phyloP scores from a whole-genome alignment of 1,140 invertebrate genomes.

The Aphelenchoides avenae region DNA sequence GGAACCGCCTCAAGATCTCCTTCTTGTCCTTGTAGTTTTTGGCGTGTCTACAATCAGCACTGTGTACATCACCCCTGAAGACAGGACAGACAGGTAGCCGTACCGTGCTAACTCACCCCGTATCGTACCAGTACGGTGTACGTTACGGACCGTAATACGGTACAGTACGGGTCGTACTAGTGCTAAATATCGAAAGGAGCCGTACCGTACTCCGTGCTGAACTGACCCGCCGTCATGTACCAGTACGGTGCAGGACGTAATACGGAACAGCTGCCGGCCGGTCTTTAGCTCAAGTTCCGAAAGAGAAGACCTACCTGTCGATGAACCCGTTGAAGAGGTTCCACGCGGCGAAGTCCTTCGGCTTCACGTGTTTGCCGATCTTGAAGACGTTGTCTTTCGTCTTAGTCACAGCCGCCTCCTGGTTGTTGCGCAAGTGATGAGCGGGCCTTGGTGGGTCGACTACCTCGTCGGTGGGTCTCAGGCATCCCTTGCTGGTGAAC shows the following conservation, averaged over 20 bases:
- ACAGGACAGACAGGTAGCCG: no score
- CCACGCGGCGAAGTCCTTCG: slow-evolving; percentile 46
- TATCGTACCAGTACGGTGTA: no score
- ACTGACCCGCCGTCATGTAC: no score
- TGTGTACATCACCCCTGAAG: slow-evolving; percentile 41
- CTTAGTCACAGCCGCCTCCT: neutral
- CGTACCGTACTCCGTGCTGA: no score
- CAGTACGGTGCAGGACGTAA: no score
- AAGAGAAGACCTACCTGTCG: slow-evolving; percentile 31
- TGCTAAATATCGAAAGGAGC: no score
- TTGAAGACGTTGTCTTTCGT: slow-evolving; percentile 11
- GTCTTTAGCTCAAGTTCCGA: no score
- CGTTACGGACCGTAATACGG: no score
- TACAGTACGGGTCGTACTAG: no score
- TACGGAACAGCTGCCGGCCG: no score
- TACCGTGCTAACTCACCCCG: no score
- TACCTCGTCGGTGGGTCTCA: neutral
- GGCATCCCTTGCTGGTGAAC: slow-evolving; percentile 1
- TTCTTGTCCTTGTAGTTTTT: slow-evolving; percentile 67
- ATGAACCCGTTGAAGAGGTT: slow-evolving; percentile 48
- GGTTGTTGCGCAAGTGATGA: neutral
- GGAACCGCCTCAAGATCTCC: slow-evolving; percentile 70
- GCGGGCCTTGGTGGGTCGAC: neutral
- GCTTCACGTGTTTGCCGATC: slow-evolving; percentile 31
- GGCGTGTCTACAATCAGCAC: slow-evolving; percentile 63